Percentiles rank a stretch among this genome's conserved stretches.
Evolutionary conservation across 1,140 invertebrate genomes (phyloP).

Genomic region (Bombus balteatus): DNA sequence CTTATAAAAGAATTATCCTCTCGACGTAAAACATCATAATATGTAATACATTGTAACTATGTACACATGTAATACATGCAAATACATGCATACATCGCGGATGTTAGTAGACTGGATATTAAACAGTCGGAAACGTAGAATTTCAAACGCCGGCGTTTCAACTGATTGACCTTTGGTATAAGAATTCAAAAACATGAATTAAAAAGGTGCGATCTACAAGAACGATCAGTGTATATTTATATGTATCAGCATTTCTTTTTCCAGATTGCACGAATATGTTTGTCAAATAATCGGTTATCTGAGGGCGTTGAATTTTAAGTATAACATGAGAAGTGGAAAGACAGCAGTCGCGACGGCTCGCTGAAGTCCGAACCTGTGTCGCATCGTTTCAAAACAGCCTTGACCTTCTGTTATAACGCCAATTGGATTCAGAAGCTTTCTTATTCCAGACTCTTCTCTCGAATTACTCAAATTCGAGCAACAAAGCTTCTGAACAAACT

Average conservation of each 20-base stretch:
- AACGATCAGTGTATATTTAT: neutral
- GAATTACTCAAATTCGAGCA: neutral
- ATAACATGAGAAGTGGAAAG: neutral
- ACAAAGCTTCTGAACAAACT: neutral
- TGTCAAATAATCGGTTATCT: neutral
- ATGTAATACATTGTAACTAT: too few relatives aligned
- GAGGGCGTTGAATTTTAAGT: neutral
- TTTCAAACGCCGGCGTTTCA: neutral
- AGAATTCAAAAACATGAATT: neutral
- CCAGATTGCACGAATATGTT: neutral
- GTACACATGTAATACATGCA: neutral
- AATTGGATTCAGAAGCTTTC: slow-evolving; percentile 39
- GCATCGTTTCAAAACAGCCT: slow-evolving; percentile 23
- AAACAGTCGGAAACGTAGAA: neutral
- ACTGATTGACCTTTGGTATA: neutral
- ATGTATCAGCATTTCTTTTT: neutral
- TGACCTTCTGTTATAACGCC: slow-evolving; percentile 41
- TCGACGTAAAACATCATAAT: too few relatives aligned
- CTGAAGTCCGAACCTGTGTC: slow-evolving; percentile 35
- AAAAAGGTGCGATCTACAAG: neutral
- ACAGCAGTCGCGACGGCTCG: slow-evolving; percentile 7
- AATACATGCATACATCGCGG: neutral
- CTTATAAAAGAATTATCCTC: too few relatives aligned
- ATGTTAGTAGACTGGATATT: neutral
- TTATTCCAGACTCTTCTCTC: neutral